Base-by-base conservation (phyloP, 2,888 invertebrate species). In the Latrodectus elegans region DNA sequence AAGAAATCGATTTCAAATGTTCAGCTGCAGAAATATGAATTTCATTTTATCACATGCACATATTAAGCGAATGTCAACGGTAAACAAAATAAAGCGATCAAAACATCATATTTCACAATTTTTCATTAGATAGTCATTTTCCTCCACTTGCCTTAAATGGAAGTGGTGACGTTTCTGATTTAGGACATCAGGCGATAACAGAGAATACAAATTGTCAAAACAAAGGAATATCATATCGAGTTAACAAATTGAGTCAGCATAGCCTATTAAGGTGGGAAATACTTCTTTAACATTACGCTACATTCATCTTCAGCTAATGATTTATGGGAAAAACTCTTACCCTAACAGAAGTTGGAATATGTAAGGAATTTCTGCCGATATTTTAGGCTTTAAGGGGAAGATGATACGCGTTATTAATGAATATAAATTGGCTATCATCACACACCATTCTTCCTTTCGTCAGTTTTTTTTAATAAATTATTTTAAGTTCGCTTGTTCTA, bases 61-160 rank as follows among this genome's bases (percentile, higher is more conserved):
- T 86, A 86, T 81, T 86, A 86, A 71, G 76, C 67, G 60, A 71
- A 60, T 86, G 86, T 86, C 86, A 76, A 76, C 55, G 51, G 75
- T 85, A 85, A 85, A 85, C 76, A 86, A 86, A 86, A 86, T 86
- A 81, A 86, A 86, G 80, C 81, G 86, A 76, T 86, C 75, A 86
- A 80, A 86, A 81, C 81, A 76, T 67, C 86, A 86, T 86, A 76
- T 76, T 53, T 86, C 75, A 81, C 86, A 51, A 86, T 86, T 86
- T 85, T 86, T 80, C 86, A 86, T 81, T 67, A 81, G 53, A n/a
- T 52, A 22, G 51, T 17, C 51, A 60, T 82, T 81, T 81, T 81
- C 75, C 55, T 60, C 15, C 74, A 55, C 76, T 64, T 52, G 60
- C 60, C 55, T 71, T n/a, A 81, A 86, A 86, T 76, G 86, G 81